Evolutionary conservation across 1,140 invertebrate genomes (phyloP).

Genomic region (Zaprionus ornatus): DNA sequence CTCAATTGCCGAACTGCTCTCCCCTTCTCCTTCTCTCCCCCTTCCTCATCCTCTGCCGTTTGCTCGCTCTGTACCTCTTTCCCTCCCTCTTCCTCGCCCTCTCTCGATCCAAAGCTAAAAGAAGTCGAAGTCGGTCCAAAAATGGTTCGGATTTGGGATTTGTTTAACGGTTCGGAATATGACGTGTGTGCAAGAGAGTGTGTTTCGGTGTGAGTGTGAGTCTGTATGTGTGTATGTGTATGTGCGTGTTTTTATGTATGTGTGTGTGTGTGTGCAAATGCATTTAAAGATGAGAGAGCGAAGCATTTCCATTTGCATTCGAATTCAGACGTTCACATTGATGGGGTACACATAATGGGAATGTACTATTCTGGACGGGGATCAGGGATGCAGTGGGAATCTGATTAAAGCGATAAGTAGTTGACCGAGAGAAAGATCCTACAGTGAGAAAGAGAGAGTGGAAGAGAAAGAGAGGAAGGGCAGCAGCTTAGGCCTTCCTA

Average conservation of each 20-base stretch:
- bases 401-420: neutral
- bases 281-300: conserved; percentile 61
- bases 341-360: conserved; percentile 10
- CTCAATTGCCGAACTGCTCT: conserved; percentile 24
- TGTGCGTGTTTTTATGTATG: neutral
- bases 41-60: neutral
- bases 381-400: neutral
- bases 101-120: conserved; percentile 17
- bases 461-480: neutral
- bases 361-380: neutral
- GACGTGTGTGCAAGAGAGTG: conserved; percentile 16
- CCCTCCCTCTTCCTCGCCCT: neutral
- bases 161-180: conserved; percentile 47
- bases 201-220: neutral
- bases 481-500: neutral
- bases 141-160: conserved; percentile 39
- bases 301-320: conserved; percentile 51
- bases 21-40: neutral
- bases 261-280: conserved; percentile 13
- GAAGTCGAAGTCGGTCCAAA: conserved; percentile 6
- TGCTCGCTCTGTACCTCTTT: too few relatives aligned
- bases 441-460: neutral
- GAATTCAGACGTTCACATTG: conserved; percentile 39
- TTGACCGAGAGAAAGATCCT: neutral
- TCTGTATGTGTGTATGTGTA: neutral